Evolutionary conservation across 2,113 vertebrate species (phyloP).

Genomic region (Zootoca vivipara): DNA sequence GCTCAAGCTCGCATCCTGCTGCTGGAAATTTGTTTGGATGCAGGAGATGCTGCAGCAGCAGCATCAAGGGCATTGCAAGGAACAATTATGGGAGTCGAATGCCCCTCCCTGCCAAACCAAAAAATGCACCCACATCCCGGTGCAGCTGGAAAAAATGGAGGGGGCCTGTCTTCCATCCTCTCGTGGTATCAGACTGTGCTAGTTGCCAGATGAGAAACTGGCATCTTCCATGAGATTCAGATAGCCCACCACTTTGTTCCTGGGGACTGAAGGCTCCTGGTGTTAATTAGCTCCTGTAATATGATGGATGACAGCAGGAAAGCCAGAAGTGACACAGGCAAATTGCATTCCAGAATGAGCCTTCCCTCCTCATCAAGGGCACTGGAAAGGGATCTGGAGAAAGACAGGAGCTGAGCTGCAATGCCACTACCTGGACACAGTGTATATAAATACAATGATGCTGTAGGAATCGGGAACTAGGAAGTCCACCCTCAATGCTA

Average conservation of each 20-base stretch:
- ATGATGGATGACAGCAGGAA: conserved; percentile 55
- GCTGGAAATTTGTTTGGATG: conserved; percentile 60
- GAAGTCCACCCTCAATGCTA: conserved; percentile 22
- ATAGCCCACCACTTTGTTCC: conserved; percentile 34
- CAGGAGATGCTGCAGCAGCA: conserved; percentile 62
- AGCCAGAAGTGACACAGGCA: conserved; percentile 51
- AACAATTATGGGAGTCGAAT: conserved; percentile 12
- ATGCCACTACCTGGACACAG: neutral
- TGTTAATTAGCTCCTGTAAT: conserved; percentile 57
- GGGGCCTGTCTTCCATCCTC: neutral
- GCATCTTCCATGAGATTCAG: conserved; percentile 42
- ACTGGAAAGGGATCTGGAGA: conserved; percentile 46
- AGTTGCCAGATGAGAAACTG: conserved; percentile 31
- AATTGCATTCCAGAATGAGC: conserved; percentile 40
- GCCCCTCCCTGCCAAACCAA: neutral
- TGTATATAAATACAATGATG: neutral
- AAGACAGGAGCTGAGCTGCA: conserved; percentile 41
- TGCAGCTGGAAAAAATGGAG: neutral
- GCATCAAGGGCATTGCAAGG: conserved; percentile 62
- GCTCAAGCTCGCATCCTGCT: conserved; percentile 52
- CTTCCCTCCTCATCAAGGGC: conserved; percentile 53
- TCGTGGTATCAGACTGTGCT: conserved; percentile 7
- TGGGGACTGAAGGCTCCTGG: conserved; percentile 35
- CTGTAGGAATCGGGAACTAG: neutral
- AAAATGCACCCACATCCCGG: conserved; percentile 5